Evolutionary conservation across 35 echinoderm and acorn worm species (phyloP).

Genomic region (Strongylocentrotus purpuratus): DNA sequence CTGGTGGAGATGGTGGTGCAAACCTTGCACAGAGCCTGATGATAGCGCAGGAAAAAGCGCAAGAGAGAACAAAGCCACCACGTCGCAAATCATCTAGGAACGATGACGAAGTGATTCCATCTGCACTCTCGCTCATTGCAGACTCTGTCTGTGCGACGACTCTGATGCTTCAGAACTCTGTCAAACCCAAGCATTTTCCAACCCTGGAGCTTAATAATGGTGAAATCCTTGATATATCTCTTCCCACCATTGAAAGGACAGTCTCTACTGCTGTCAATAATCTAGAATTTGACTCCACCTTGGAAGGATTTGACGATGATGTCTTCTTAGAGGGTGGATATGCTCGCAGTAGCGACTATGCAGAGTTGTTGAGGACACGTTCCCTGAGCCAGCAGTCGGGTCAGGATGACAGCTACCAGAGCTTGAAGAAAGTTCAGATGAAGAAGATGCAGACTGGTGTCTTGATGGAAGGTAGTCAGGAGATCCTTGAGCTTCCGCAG

Average conservation of each 20-base stretch:
- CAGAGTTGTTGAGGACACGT: slow-evolving; percentile 43
- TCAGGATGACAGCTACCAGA: slow-evolving; percentile 53
- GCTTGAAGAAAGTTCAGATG: slow-evolving; percentile 48
- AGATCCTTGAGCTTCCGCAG: slow-evolving; percentile 16
- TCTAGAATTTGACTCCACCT: slow-evolving; percentile 30
- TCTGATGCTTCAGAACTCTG: slow-evolving; percentile 43
- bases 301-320: slow-evolving; percentile 50
- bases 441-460: slow-evolving; percentile 44
- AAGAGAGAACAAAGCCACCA: background rate
- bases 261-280: slow-evolving; percentile 9
- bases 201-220: background rate
- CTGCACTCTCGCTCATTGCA: slow-evolving; percentile 44
- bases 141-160: slow-evolving; percentile 61
- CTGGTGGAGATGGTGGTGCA: slow-evolving; percentile 22
- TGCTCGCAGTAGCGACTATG: slow-evolving; percentile 53
- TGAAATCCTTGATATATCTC: slow-evolving; percentile 47
- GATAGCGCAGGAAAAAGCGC: slow-evolving; percentile 7
- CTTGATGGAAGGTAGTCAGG: slow-evolving; percentile 43
- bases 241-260: slow-evolving; percentile 47
- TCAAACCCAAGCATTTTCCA: background rate
- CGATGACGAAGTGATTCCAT: slow-evolving; percentile 41
- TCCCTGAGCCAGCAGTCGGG: slow-evolving; percentile 31
- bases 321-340: slow-evolving; percentile 54
- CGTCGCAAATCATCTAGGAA: slow-evolving; percentile 22
- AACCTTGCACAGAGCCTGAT: slow-evolving; percentile 51